Evolutionary conservation across 35 echinoderm and acorn worm genomes (phyloP).

Genomic region (Acanthaster planci): DNA sequence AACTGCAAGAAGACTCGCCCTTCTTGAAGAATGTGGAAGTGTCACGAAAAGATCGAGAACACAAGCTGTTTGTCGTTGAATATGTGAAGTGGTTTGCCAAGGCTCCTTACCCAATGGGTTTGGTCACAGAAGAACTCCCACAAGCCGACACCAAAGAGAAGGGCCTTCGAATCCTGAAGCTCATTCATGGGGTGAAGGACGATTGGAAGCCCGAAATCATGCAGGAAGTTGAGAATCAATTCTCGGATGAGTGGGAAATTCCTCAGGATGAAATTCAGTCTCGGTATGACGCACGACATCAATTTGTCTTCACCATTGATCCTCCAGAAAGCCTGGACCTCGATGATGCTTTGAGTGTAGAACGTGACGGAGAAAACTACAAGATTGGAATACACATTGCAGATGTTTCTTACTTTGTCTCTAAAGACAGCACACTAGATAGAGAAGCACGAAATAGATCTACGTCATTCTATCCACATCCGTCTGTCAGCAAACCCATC

Average conservation of each 20-base stretch:
- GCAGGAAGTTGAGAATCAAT: slow-evolving; percentile 33
- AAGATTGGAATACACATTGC: slow-evolving; percentile 48
- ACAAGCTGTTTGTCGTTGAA: slow-evolving; percentile 78
- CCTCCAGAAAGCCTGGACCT: slow-evolving; percentile 22
- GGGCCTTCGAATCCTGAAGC: slow-evolving; percentile 64
- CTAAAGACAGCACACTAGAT: not conserved
- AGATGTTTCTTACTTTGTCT: slow-evolving; percentile 42
- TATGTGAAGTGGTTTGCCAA: slow-evolving; percentile 56
- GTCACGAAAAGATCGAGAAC: slow-evolving; percentile 28
- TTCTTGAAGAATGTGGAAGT: slow-evolving; percentile 37
- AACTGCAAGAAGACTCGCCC: not conserved
- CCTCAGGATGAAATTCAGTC: slow-evolving; percentile 51
- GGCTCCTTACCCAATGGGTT: slow-evolving; percentile 67
- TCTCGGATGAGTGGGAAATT: slow-evolving; percentile 69
- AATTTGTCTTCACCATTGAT: slow-evolving; percentile 32
- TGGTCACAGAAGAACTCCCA: slow-evolving; percentile 64
- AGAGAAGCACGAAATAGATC: slow-evolving; percentile 9
- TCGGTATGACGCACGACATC: slow-evolving; percentile 32
- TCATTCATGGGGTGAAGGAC: slow-evolving; percentile 63
- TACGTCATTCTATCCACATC: slow-evolving; percentile 29
- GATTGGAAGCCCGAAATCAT: slow-evolving; percentile 33
- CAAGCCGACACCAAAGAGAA: slow-evolving; percentile 31
- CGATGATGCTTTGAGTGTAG: slow-evolving; percentile 51
- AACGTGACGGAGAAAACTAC: not conserved
- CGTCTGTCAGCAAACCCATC: slow-evolving; percentile 26